phyloP scores from a whole-genome alignment of 1,140 invertebrate genomes.

The Musca vetustissima region DNA sequence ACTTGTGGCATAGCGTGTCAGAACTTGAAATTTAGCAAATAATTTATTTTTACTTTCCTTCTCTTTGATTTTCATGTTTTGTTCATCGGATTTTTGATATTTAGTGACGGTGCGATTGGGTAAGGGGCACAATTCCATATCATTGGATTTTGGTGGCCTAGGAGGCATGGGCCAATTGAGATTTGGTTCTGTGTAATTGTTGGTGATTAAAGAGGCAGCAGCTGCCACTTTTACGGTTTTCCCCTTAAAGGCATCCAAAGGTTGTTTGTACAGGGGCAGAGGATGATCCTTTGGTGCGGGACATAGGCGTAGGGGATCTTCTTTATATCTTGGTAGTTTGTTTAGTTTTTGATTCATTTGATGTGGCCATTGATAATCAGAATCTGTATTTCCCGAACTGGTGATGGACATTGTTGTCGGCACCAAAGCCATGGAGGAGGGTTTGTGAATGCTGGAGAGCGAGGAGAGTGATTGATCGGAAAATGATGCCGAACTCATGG shows the following conservation, averaged over 20 bases:
- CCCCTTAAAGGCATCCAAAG: no score
- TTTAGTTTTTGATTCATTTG: no score
- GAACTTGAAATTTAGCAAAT: slow-evolving; percentile 53
- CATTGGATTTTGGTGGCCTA: slow-evolving; percentile 11
- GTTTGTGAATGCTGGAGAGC: slow-evolving; percentile 26
- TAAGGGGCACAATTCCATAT: slow-evolving; percentile 34
- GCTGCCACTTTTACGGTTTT: no score
- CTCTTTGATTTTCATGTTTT: slow-evolving; percentile 54
- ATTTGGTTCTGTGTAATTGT: no score
- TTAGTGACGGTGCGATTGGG: slow-evolving; percentile 32
- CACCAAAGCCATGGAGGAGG: slow-evolving; percentile 27
- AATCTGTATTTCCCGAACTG: slow-evolving; percentile 34
- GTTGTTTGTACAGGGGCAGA: no score
- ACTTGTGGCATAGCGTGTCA: slow-evolving; percentile 44
- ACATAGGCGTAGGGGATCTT: no score
- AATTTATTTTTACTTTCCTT: slow-evolving; percentile 48
- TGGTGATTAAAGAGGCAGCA: no score
- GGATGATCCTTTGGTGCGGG: no score
- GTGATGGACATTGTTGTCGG: slow-evolving; percentile 5
- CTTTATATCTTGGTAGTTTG: no score
- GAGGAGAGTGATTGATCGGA: slow-evolving; percentile 10
- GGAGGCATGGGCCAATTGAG: not conserved
- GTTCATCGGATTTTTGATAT: slow-evolving; percentile 39
- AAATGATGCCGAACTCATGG: slow-evolving; percentile 47
- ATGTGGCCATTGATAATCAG: slow-evolving; percentile 37